These are phyloP conservation scores for Calonectris borealis DNA, from an alignment of 2,113 vertebrate species.

Conservation along the genomic window DNA sequence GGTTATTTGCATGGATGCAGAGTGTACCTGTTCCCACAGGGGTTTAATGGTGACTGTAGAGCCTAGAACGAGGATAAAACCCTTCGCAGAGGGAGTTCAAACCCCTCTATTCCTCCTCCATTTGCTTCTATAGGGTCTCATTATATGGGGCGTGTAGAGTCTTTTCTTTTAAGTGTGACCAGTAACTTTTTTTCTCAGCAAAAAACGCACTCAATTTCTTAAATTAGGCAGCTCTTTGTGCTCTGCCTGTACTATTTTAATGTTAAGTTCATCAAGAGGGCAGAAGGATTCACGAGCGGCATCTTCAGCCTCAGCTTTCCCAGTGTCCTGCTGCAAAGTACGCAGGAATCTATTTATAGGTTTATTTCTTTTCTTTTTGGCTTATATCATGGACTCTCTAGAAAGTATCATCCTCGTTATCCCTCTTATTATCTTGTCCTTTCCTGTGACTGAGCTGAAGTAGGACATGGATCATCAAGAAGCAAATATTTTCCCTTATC, in stretches of 20 bases:
- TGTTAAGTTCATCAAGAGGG: neutral
- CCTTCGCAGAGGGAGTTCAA: neutral
- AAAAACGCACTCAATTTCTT: neutral
- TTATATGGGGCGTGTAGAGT: neutral
- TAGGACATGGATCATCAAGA: neutral
- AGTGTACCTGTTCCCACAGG: neutral
- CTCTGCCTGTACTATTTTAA: neutral
- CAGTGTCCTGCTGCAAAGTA: neutral
- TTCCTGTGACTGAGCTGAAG: neutral
- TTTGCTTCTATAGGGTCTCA: rapidly evolving
- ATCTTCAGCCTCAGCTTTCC: neutral
- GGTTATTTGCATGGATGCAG: neutral
- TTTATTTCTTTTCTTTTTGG: neutral
- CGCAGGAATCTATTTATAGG: neutral
- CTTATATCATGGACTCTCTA: neutral
- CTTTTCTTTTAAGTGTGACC: neutral
- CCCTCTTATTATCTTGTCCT: neutral
- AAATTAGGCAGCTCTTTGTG: neutral
- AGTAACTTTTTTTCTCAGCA: neutral
- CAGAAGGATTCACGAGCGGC: neutral
- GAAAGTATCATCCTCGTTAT: neutral
- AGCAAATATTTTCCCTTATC: neutral
- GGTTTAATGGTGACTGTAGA: neutral
- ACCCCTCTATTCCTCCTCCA: neutral
- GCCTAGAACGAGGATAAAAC: neutral